phyloP scores from a whole-genome alignment of 1,140 invertebrate genomes.

The Plectus sambesii region DNA sequence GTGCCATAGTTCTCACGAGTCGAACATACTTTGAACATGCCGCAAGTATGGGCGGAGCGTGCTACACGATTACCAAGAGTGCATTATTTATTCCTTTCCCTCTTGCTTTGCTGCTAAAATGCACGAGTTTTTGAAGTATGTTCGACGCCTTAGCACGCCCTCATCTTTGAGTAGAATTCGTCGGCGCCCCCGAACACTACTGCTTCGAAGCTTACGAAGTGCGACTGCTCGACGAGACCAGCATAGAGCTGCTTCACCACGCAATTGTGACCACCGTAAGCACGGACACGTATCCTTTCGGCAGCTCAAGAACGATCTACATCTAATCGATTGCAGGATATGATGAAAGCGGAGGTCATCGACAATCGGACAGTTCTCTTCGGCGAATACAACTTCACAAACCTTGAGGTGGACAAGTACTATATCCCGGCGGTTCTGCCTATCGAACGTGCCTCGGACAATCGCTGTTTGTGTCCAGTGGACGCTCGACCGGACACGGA shows the following conservation, averaged over 20 bases:
- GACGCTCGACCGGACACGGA: conserved; percentile 26
- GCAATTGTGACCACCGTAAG: conserved; percentile 25
- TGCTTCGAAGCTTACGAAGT: conserved; percentile 44
- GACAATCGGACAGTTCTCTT: conserved; percentile 29
- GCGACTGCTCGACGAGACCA: conserved; percentile 36
- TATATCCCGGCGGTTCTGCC: conserved; percentile 44
- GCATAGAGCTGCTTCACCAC: conserved; percentile 26
- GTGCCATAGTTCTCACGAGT: neutral
- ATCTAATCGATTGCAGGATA: no score
- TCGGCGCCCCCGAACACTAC: conserved; percentile 42
- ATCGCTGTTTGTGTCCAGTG: conserved; percentile 39
- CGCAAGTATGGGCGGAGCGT: no score
- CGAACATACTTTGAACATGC: no score
- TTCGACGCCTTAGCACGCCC: conserved; percentile 10
- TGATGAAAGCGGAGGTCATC: conserved; percentile 30
- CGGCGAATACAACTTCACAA: conserved; percentile 41
- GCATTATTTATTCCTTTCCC: no score
- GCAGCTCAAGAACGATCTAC: no score
- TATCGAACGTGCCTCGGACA: conserved; percentile 37
- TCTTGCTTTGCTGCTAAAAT: conserved; percentile 23
- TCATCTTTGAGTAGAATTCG: conserved; percentile 30
- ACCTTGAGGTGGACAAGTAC: conserved; percentile 32
- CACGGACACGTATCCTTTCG: no score
- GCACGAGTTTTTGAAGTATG: conserved; percentile 19
- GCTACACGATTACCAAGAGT: no score